Evolutionary conservation across 1,140 invertebrate species (phyloP), one percentile per base, ranked within the genome.

Genomic region (Eriosoma lanigerum): DNA sequence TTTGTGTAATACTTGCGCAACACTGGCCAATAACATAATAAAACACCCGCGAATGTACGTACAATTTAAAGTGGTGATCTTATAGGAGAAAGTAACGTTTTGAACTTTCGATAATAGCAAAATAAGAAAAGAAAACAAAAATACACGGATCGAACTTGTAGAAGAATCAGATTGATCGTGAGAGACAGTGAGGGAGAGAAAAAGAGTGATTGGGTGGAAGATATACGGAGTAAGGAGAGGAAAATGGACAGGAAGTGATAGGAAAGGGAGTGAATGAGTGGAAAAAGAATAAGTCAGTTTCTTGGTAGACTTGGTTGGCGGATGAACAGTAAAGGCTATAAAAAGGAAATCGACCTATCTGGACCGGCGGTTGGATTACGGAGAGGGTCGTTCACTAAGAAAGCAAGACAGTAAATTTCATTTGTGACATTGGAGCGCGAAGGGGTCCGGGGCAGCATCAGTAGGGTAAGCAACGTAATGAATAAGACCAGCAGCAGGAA

Each of bases 311-410:
- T n/a, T n/a, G n/a, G 24, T 24, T 17, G 17, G 29, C 10, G 60
- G 26, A 38, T 3, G 29, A 17, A 9, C 24, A 26, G 9, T 6
- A 15, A 9, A 21, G 5, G 38, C 38, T 24, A 24, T 68, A 24
- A 24, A 66, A 68, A 68, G 32, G 64, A 68, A 68, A 68, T 68
- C 64, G 21, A 24, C 64, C 38, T 46, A 46, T 46, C 10, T 24
- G 38, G 10, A 46, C 26, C 60, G 6, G 17, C 24, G 24, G 64
- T 4, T 4, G 12, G n/a, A 46, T n/a, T 17, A 24, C n/a, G n/a
- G n/a, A n/a, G n/a, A 38, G 19, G 32, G 64, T 38, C 60, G 60
- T 32, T 19, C 6, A 8, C 15, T 9, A 24, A 3, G 26, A 19
- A n/a, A 8, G 13, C 19, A 12, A n/a, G 52, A 54, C 17, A 3